Evolutionary conservation across 1,140 invertebrate genomes (phyloP).

Genomic region (Phenacoccus solenopsis): DNA sequence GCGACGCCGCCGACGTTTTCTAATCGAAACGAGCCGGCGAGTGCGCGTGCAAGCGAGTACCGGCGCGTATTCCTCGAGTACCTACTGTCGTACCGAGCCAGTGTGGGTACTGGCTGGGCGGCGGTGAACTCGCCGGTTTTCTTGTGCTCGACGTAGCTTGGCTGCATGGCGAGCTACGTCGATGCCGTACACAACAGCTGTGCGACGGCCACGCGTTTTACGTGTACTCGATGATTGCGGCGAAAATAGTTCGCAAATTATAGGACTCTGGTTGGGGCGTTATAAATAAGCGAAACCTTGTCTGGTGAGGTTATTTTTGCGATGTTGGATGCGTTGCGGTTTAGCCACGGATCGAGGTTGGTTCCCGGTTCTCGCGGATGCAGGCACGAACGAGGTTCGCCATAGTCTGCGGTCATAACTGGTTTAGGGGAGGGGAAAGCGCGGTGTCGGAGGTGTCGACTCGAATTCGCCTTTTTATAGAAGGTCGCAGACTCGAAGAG

Average conservation of each 20-base stretch:
- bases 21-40: neutral
- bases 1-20: neutral
- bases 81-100: neutral
- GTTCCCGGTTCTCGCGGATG: too few species aligned
- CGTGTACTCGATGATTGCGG: neutral
- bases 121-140: too few species aligned
- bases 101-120: neutral
- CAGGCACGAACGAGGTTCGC: too few species aligned
- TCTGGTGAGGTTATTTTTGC: constrained; percentile 1
- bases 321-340: neutral
- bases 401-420: too few species aligned
- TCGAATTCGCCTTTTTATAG: too few species aligned
- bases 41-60: neutral
- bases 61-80: neutral
- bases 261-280: neutral
- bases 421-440: too few species aligned
- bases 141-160: neutral
- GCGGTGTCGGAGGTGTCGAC: too few species aligned
- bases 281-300: too few species aligned
- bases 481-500: too few species aligned
- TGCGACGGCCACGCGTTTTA: neutral
- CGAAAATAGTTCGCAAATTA: neutral
- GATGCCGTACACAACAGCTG: neutral
- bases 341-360: too few species aligned
- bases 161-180: neutral